A percentile compares a stretch with the other conserved stretches of the same genome.
These are phyloP conservation scores for Taeniopygia guttata DNA, from an alignment of 2,797 vertebrate species.

Conservation along the genomic window DNA sequence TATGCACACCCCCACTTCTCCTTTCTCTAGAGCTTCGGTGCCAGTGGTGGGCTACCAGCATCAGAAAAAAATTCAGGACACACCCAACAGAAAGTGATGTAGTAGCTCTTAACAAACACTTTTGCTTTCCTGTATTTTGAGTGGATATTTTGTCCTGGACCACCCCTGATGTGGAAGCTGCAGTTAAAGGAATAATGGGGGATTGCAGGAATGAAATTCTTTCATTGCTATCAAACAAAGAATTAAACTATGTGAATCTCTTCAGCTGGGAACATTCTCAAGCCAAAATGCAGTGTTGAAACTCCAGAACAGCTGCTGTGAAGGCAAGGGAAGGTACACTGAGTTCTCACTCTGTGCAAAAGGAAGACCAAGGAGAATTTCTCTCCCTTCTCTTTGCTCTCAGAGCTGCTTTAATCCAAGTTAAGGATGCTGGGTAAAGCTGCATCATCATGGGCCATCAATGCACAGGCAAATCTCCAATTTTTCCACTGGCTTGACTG, in stretches of 20 bases:
- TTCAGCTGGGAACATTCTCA: background rate
- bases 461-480: background rate
- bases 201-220: background rate
- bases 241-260: background rate
- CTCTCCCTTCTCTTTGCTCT: background rate
- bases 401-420: background rate
- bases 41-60: background rate
- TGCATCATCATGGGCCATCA: background rate
- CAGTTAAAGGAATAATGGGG: background rate
- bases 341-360: background rate
- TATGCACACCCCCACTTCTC: background rate
- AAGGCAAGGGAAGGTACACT: background rate
- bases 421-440: background rate
- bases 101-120: background rate
- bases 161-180: background rate
- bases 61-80: background rate
- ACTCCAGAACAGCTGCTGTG: background rate
- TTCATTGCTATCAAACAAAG: background rate
- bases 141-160: background rate
- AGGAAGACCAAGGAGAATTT: background rate
- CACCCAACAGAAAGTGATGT: background rate
- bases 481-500: background rate
- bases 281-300: constrained; percentile 6
- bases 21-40: fast-evolving
- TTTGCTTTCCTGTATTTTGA: background rate